These are phyloP conservation scores for Melolontha melolontha DNA, from an alignment of 2,888 invertebrate species.

Conservation along the genomic window DNA sequence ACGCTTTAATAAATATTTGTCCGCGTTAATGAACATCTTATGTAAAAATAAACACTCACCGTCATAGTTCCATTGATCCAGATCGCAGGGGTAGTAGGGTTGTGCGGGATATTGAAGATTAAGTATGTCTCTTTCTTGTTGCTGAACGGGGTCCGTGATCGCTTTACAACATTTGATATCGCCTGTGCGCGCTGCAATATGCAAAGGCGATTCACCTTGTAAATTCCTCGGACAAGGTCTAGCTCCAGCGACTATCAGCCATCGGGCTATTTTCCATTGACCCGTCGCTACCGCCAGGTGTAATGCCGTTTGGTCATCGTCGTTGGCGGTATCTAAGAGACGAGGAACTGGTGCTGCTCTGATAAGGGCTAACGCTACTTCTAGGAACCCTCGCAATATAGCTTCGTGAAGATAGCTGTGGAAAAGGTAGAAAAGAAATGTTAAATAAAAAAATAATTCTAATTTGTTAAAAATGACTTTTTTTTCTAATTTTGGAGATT, in stretches of 20 bases:
- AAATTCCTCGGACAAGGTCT: constrained; percentile 74
- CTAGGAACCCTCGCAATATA: constrained; percentile 80
- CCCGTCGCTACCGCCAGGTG: constrained; percentile 87
- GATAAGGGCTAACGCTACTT: constrained; percentile 81
- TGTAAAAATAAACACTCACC: constrained; percentile 69
- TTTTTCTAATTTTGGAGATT: neutral
- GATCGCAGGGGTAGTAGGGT: constrained; percentile 66
- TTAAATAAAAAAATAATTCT: constrained; percentile 3
- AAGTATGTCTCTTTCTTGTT: constrained; percentile 62
- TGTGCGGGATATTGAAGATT: constrained; percentile 60
- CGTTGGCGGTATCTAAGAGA: constrained; percentile 83
- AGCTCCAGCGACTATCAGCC: constrained; percentile 86
- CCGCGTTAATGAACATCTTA: too few species aligned
- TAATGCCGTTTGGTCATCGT: constrained; percentile 83
- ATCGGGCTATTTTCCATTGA: constrained; percentile 79
- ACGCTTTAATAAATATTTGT: neutral
- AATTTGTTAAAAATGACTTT: neutral
- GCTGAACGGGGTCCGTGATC: constrained; percentile 76
- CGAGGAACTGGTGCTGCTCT: constrained; percentile 81
- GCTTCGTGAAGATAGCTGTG: constrained; percentile 87
- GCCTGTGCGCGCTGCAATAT: constrained; percentile 81
- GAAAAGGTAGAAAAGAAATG: constrained; percentile 53
- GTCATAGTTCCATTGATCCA: constrained; percentile 87
- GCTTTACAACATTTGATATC: constrained; percentile 79
- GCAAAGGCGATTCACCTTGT: constrained; percentile 87